phyloP scores from a whole-genome alignment of 2,888 invertebrate genomes.

The Marronus borbonicus region DNA sequence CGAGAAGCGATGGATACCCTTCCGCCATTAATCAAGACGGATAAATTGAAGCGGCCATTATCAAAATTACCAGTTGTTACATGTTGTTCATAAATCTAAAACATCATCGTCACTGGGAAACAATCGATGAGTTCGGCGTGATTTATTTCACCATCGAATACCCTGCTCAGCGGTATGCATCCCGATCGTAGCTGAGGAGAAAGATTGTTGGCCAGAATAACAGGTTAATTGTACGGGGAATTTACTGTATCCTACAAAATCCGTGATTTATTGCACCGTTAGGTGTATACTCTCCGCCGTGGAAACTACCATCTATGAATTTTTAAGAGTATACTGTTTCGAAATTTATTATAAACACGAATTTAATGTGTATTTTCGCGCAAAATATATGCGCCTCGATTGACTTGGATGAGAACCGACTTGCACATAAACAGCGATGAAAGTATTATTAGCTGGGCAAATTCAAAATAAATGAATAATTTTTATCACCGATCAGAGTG shows the following conservation, averaged over 20 bases:
- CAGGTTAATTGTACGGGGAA: conserved; percentile 20
- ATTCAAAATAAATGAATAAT: too few species aligned
- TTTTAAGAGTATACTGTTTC: too few species aligned
- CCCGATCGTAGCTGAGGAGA: neutral
- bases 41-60: neutral
- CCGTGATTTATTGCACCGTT: conserved; percentile 19
- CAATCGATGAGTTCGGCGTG: conserved; percentile 30
- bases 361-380: too few species aligned
- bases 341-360: too few species aligned
- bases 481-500: too few species aligned
- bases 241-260: conserved; percentile 3
- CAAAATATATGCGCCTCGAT: too few species aligned
- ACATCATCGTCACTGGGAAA: conserved; percentile 11
- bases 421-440: too few species aligned
- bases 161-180: neutral
- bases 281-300: neutral
- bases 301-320: too few species aligned
- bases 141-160: conserved; percentile 12
- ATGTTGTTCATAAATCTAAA: conserved; percentile 29
- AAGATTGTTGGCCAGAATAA: neutral
- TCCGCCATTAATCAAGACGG: neutral
- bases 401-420: too few species aligned
- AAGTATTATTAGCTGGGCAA: too few species aligned
- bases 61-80: conserved; percentile 10
- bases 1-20: neutral